A percentile compares a stretch with the other conserved stretches of the same genome.
Conservation (phyloP, 2,888 invertebrate species). For the Eurytoma adleriae region DNA sequence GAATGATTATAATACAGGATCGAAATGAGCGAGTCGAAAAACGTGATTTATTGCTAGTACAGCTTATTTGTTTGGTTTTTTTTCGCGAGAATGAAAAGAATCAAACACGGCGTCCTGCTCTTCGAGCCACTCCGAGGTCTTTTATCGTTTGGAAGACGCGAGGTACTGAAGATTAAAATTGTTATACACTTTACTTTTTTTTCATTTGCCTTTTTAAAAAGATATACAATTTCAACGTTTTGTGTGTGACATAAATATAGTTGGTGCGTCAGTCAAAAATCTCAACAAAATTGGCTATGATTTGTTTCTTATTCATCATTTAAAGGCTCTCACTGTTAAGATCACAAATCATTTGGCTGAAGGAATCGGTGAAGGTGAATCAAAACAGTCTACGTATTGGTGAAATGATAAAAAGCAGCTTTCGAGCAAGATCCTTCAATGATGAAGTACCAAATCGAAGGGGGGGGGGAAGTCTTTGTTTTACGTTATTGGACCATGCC, state of each 20-base stretch:
- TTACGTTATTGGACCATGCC: slow-evolving; percentile 57
- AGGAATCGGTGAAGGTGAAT: neutral
- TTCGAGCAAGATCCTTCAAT: neutral
- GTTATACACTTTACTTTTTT: neutral
- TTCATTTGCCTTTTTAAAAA: slow-evolving; percentile 16
- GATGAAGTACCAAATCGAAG: slow-evolving; percentile 8
- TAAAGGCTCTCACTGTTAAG: neutral
- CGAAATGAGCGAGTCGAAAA: neutral
- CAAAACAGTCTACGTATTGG: neutral
- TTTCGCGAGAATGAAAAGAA: neutral
- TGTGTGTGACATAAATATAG: slow-evolving; percentile 22
- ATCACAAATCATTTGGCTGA: neutral
- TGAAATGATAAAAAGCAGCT: neutral
- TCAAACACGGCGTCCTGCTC: slow-evolving; percentile 30
- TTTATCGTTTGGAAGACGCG: slow-evolving; percentile 55
- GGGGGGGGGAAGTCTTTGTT: slow-evolving; percentile 7
- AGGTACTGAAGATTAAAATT: slow-evolving; percentile 44
- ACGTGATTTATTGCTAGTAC: slow-evolving; percentile 23
- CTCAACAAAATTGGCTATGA: slow-evolving; percentile 44
- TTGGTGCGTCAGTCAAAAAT: slow-evolving; percentile 49
- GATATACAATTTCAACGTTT: slow-evolving; percentile 45
- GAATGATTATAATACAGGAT: slow-evolving; percentile 6
- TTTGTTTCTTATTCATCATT: slow-evolving; percentile 22
- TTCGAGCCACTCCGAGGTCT: slow-evolving; percentile 48
- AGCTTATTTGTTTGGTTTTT: neutral